A percentile compares a stretch with the other conserved stretches of the same genome.
phyloP scores from a whole-genome alignment of 1,140 invertebrate species.

The Bicyclus anynana region DNA sequence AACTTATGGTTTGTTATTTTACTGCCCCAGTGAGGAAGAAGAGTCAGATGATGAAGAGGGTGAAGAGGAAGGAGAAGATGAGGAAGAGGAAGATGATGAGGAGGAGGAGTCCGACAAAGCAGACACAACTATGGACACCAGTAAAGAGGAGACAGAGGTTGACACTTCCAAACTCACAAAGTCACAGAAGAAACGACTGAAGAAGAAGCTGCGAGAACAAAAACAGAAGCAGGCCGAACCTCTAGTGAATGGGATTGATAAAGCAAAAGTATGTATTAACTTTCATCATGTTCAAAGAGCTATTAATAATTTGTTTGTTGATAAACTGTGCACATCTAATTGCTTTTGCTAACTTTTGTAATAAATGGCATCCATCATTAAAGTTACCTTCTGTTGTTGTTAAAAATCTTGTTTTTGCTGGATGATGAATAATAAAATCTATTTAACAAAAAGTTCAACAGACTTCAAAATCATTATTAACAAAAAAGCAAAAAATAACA shows the following conservation, averaged over 20 bases:
- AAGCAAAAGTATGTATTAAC: constrained; percentile 43
- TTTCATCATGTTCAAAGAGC: too few species aligned
- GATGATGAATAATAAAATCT: too few species aligned
- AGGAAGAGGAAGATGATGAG: constrained; percentile 64
- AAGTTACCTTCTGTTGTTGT: too few species aligned
- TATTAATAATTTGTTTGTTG: too few species aligned
- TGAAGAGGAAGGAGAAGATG: constrained; percentile 70
- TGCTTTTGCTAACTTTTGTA: too few species aligned
- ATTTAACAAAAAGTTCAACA: too few species aligned
- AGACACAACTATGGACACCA: constrained; percentile 53
- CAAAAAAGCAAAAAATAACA: too few species aligned
- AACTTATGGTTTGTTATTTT: background rate
- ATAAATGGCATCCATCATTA: too few species aligned
- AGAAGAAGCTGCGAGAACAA: constrained; percentile 60
- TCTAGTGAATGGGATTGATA: constrained; percentile 64
- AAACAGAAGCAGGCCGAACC: constrained; percentile 42
- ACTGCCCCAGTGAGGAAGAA: constrained; percentile 38
- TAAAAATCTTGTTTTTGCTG: too few species aligned
- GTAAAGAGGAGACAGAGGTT: constrained; percentile 45
- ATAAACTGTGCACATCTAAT: too few species aligned
- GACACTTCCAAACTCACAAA: constrained; percentile 58
- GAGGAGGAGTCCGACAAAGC: constrained; percentile 64
- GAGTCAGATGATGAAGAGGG: constrained; percentile 46
- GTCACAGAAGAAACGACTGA: constrained; percentile 44
- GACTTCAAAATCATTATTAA: too few species aligned